Percentiles rank a stretch among this genome's conserved stretches.
These are phyloP conservation scores for Agapostemon virescens DNA, from an alignment of 2,888 invertebrate genomes.

Conservation along the genomic window DNA sequence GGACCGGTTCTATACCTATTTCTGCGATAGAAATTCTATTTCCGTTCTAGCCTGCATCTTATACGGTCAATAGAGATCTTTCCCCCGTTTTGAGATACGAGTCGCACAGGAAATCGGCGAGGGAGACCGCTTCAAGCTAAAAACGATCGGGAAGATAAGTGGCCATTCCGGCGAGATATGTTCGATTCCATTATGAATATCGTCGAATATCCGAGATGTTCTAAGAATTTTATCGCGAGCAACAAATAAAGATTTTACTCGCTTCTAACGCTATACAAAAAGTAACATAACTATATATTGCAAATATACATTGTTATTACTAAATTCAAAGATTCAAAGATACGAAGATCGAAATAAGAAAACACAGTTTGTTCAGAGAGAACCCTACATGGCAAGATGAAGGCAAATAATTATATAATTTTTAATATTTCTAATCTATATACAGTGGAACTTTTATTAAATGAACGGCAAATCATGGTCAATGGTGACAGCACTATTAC, in stretches of 20 bases:
- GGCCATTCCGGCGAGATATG: conserved; percentile 35
- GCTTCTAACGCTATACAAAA: not conserved
- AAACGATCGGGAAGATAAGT: conserved; percentile 46
- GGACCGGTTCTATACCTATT: conserved; percentile 33
- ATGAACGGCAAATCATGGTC: too few relatives aligned
- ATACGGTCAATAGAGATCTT: conserved; percentile 44
- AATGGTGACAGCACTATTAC: too few relatives aligned
- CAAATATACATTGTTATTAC: not conserved
- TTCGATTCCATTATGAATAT: conserved; percentile 38
- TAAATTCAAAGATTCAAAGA: too few relatives aligned
- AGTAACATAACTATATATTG: not conserved
- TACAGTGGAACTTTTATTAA: too few relatives aligned
- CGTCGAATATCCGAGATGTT: conserved; percentile 9
- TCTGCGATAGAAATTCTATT: conserved; percentile 51
- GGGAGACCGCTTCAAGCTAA: conserved; percentile 50
- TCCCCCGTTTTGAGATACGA: conserved; percentile 47
- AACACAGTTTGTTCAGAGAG: too few relatives aligned
- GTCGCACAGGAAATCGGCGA: conserved; percentile 40
- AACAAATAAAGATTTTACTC: not conserved
- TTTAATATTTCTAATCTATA: not conserved
- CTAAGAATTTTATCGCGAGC: not conserved
- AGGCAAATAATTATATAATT: not conserved
- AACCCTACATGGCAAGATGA: too few relatives aligned
- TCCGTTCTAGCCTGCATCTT: conserved; percentile 48
- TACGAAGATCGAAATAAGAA: too few relatives aligned